Conservation (phyloP, 2,113 vertebrate genomes). For the Mixornis gularis region DNA sequence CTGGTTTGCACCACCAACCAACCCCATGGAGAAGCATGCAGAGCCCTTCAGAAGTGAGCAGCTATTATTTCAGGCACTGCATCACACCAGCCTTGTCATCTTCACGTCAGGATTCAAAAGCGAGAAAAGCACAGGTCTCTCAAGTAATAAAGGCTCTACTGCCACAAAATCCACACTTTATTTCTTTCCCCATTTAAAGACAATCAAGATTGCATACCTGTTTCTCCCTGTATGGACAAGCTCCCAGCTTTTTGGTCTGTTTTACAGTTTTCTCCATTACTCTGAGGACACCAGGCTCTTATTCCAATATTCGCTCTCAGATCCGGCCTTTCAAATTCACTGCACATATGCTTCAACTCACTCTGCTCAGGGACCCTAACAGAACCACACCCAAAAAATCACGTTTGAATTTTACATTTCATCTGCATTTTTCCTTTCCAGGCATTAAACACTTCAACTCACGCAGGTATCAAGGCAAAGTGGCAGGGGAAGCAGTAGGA, state of each 20-base stretch:
- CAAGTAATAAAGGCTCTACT: neutral
- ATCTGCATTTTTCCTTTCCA: neutral
- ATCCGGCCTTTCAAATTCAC: constrained; percentile 78
- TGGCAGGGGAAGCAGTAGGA: neutral
- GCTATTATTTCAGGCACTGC: neutral
- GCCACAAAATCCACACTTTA: neutral
- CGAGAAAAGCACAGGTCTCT: neutral
- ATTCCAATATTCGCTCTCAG: constrained; percentile 54
- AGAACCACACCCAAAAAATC: constrained; percentile 15
- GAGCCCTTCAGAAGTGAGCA: neutral
- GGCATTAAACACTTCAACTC: neutral
- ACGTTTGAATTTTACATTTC: neutral
- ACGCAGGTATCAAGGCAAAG: neutral
- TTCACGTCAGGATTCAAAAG: accelerated
- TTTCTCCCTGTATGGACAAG: constrained; percentile 58
- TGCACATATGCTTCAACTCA: constrained; percentile 74
- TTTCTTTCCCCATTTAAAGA: neutral
- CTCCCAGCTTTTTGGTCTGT: constrained; percentile 24
- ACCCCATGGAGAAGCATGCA: accelerated
- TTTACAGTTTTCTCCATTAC: constrained; percentile 72
- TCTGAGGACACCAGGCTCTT: constrained; percentile 74
- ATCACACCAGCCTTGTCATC: neutral
- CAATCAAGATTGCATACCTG: constrained; percentile 48
- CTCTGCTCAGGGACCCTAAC: constrained; percentile 81
- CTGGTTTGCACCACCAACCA: neutral